A percentile compares a stretch with the other conserved stretches of the same genome.
Conservation (phyloP, 2,113 vertebrate species). For the Anas platyrhynchos region DNA sequence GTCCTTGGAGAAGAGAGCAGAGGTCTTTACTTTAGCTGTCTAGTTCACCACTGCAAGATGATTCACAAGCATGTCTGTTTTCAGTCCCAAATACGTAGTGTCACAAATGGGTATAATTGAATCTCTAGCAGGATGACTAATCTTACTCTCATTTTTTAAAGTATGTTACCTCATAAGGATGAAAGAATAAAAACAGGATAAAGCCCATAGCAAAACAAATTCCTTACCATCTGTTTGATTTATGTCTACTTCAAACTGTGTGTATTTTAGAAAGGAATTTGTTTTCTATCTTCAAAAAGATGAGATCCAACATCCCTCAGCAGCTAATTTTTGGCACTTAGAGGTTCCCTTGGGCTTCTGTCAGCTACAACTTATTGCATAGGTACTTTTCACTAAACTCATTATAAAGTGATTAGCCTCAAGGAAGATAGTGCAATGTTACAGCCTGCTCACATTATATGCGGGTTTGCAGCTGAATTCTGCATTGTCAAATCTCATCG, state of each 20-base stretch:
- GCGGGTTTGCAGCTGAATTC: constrained; percentile 55
- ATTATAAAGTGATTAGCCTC: constrained; percentile 79
- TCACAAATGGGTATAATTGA: background rate
- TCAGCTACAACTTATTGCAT: constrained; percentile 77
- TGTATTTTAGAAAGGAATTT: constrained; percentile 63
- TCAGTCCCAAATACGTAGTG: background rate
- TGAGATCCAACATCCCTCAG: constrained; percentile 62
- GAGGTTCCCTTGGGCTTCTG: constrained; percentile 75
- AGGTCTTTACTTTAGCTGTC: background rate
- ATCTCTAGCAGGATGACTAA: constrained; percentile 8
- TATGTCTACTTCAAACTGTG: constrained; percentile 62
- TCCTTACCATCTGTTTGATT: constrained; percentile 73
- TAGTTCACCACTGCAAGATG: background rate
- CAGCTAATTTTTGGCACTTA: constrained; percentile 74
- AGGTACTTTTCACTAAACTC: constrained; percentile 78
- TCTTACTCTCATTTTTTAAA: background rate
- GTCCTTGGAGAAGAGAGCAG: background rate
- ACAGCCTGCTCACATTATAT: constrained; percentile 29
- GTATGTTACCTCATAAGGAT: constrained; percentile 33
- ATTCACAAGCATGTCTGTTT: background rate
- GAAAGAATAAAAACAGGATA: constrained; percentile 57
- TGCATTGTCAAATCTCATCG: constrained; percentile 54
- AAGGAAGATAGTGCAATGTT: constrained; percentile 57
- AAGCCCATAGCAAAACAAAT: constrained; percentile 60
- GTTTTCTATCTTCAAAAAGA: constrained; percentile 64